These are phyloP conservation scores for Pogonus chalceus DNA, from an alignment of 1,140 invertebrate species.

Conservation along the genomic window DNA sequence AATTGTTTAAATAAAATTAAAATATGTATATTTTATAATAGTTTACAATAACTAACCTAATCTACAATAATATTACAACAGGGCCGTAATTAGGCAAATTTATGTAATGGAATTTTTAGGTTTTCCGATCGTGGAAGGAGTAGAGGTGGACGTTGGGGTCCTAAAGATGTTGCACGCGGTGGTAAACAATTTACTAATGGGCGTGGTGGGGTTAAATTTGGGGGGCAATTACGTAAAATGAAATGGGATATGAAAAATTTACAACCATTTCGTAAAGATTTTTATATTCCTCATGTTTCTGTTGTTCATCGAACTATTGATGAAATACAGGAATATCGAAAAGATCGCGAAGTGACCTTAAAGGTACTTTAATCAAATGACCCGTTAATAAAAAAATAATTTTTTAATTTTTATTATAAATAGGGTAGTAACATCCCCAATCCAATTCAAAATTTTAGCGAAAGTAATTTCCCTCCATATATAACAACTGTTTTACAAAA, in stretches of 20 bases:
- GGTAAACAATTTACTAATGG: neutral
- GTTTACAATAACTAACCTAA: neutral
- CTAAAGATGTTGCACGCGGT: neutral
- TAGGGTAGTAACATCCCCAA: conserved; percentile 63
- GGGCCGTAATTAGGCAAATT: too few relatives aligned
- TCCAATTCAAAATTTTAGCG: conserved; percentile 69
- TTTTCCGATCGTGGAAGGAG: neutral
- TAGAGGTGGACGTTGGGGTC: neutral
- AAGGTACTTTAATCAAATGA: neutral
- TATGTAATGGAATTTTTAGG: neutral
- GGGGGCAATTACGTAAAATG: conserved; percentile 58
- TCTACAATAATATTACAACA: too few relatives aligned
- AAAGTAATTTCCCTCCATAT: conserved; percentile 71
- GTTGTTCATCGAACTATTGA: conserved; percentile 57
- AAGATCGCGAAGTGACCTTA: neutral
- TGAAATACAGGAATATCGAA: conserved; percentile 66
- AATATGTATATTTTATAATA: neutral
- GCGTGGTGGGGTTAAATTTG: conserved; percentile 22
- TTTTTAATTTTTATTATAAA: conserved; percentile 32
- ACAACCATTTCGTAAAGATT: conserved; percentile 87
- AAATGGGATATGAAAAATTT: conserved; percentile 70
- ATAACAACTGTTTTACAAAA: conserved; percentile 49
- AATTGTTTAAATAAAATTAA: neutral
- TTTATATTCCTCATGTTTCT: conserved; percentile 74
- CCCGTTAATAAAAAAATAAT: neutral